phyloP scores from a whole-genome alignment of 2,113 vertebrate genomes.

The Bothrops jararaca region DNA sequence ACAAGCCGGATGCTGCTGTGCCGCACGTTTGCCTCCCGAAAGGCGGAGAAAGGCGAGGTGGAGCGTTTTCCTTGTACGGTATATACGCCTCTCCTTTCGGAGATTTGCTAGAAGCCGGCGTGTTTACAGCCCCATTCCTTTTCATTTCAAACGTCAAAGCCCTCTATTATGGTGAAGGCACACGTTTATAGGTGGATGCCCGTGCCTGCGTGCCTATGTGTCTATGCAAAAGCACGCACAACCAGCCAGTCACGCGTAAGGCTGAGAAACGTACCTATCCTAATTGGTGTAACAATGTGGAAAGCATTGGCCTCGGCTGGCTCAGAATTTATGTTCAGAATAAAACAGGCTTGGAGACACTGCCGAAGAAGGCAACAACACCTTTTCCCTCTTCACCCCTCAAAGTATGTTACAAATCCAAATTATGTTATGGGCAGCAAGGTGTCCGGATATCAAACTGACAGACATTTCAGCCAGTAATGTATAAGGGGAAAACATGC shows the following conservation, averaged over 20 bases:
- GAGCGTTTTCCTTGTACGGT: slow-evolving; percentile 57
- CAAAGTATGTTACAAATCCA: not conserved
- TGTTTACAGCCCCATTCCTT: not conserved
- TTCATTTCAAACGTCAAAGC: fast-evolving
- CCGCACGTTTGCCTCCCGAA: slow-evolving; percentile 34
- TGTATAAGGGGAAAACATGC: not conserved
- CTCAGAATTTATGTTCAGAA: not conserved
- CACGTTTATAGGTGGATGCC: no score
- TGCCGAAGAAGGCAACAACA: not conserved
- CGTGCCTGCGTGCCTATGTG: slow-evolving; percentile 17
- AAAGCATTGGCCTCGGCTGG: no score
- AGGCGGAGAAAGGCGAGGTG: slow-evolving; percentile 42
- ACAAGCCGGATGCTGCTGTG: slow-evolving; percentile 7
- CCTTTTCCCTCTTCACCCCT: not conserved
- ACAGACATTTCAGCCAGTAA: not conserved
- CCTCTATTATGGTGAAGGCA: not conserved
- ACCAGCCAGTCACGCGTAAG: not conserved
- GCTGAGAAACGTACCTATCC: not conserved
- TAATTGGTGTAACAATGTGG: not conserved
- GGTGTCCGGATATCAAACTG: not conserved
- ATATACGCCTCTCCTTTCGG: slow-evolving; percentile 36
- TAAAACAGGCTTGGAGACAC: not conserved
- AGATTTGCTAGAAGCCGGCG: not conserved
- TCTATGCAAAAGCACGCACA: not conserved
- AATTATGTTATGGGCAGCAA: not conserved